Base-by-base conservation (phyloP, 2,797 vertebrate genomes). In the Danio tinwini region DNA sequence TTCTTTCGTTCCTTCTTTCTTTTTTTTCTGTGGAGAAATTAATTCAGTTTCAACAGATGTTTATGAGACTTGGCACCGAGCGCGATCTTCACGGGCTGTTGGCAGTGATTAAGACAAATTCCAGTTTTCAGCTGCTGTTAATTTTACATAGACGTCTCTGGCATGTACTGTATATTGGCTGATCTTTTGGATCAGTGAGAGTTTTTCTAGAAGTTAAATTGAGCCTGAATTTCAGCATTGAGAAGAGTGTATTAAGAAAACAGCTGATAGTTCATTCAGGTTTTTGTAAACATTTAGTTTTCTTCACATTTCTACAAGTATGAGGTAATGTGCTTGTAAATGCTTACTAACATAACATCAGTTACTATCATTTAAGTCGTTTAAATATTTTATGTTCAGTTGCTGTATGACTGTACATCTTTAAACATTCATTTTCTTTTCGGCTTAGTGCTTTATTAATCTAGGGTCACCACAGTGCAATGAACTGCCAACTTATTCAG, bases 61-160 rank as follows among this genome's bases (percentile, higher is more conserved):
- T 84, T 81, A 85, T 76, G 71, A 78, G 80, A 44, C 71, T 76
- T 86, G 86, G 84, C 85, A 82, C 61, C 12, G 47, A 37, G 21
- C 47, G 69, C 50, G 49, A 59, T 81, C 75, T 71, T 84, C 73
- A 75, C 7, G 13, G 86, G 78, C 82, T 77, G 78, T 83, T 81
- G 86, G 80, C 83, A 80, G 68, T 80, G 82, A 86, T 87, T 84
- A 82, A 85, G 80, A 86, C 72, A 81, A 80, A 83, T 82, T 84
- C 37, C 58, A 67, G 59, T 76, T 79, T 85, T 84, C 72, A 64
- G 69, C 74, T 73, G 17, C 56, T 73, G 64, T 63, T 78, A 61
- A 74, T 86, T 81, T 82, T 53, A 74, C 44, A 71, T 37, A 42
- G 69, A 40, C 79, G 53, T 75, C 9, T 37, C 52, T 70, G 75